A percentile compares a stretch with the other conserved stretches of the same genome.
Conservation (phyloP, 2,113 vertebrate genomes). For the Benitochromis conjunctus region DNA sequence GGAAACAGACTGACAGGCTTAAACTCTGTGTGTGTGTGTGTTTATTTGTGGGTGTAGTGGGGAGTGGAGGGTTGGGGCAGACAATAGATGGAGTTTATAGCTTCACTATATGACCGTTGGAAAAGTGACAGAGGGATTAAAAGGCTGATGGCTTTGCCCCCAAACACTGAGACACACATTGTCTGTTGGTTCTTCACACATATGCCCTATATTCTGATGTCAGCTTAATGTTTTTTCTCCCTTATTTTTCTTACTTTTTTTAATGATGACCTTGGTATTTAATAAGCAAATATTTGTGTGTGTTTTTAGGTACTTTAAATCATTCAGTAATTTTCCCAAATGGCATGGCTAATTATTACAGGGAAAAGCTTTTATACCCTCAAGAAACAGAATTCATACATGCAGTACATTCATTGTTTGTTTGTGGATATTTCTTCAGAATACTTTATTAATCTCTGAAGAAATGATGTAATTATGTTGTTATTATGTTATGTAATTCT, state of each 20-base stretch:
- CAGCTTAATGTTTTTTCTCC: neutral
- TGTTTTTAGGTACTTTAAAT: neutral
- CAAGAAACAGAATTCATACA: neutral
- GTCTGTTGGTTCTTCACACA: neutral
- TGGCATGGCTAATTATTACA: neutral
- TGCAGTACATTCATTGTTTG: neutral
- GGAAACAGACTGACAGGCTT: conserved; percentile 13
- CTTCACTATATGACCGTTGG: conserved; percentile 1
- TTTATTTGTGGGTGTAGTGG: neutral
- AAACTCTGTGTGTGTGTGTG: neutral
- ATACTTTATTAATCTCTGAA: neutral
- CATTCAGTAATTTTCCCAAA: neutral
- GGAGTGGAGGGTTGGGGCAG: neutral
- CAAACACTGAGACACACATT: neutral
- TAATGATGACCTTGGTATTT: neutral
- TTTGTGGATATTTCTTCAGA: neutral
- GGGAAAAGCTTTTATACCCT: no score
- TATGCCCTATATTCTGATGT: neutral
- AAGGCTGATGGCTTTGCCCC: neutral
- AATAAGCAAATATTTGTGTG: neutral
- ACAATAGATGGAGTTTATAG: neutral
- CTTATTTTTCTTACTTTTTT: neutral
- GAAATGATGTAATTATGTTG: neutral
- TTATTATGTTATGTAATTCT: neutral
- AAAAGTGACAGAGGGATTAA: neutral